phyloP scores from a whole-genome alignment of 2,113 vertebrate species.

The Panurus biarmicus region DNA sequence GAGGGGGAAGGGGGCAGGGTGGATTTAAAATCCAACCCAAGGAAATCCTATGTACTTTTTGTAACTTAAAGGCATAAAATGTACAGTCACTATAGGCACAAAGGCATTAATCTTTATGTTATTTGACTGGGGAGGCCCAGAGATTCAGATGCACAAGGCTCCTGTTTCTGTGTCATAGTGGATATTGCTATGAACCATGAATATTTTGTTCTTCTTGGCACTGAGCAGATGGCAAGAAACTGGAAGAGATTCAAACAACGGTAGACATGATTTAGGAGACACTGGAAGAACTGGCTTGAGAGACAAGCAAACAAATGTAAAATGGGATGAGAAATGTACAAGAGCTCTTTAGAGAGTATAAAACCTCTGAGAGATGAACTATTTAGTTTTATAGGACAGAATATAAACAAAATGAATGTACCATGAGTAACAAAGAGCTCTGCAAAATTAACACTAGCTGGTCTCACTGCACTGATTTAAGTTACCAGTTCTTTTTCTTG shows the following conservation, averaged over 20 bases:
- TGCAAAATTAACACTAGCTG: not conserved
- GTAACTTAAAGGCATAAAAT: not conserved
- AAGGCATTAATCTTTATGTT: not conserved
- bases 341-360: not conserved
- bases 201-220: not conserved
- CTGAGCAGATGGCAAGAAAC: not conserved
- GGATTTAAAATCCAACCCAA: not conserved
- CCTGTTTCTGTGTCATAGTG: not conserved
- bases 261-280: not conserved
- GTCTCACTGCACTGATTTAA: not conserved
- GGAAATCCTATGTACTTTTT: not conserved
- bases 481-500: not conserved
- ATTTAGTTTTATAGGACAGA: not conserved
- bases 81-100: not conserved
- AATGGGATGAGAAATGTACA: not conserved
- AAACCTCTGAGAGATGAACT: not conserved
- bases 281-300: not conserved
- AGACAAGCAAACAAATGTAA: not conserved
- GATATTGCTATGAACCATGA: not conserved
- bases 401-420: not conserved
- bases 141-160: not conserved
- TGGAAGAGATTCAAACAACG: constrained; percentile 7
- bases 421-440: not conserved
- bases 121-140: not conserved
- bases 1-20: not conserved